Evolutionary conservation across 2,888 invertebrate species (phyloP).

Genomic region (Ernsta delagoae): DNA sequence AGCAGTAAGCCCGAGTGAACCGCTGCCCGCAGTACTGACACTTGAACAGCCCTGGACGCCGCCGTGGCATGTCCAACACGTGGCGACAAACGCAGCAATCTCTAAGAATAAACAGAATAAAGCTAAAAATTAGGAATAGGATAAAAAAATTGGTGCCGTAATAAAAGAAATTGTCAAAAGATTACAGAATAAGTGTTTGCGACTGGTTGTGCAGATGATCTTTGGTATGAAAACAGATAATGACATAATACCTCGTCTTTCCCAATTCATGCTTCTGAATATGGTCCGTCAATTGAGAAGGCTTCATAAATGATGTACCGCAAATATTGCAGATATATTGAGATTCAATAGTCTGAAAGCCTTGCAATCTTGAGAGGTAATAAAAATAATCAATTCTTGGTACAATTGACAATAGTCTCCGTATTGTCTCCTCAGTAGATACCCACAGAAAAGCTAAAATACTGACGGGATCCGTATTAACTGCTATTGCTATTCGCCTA

Average conservation of each 20-base stretch:
- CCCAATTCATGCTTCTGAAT: conserved; percentile 61
- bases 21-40: conserved; percentile 67
- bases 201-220: background rate
- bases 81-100: conserved; percentile 71
- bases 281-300: conserved; percentile 65
- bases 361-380: conserved; percentile 52
- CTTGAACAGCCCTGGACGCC: conserved; percentile 50
- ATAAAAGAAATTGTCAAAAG: no score
- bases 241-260: conserved; percentile 52
- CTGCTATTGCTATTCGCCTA: conserved; percentile 58
- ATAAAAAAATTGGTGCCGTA: no score
- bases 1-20: conserved; percentile 73
- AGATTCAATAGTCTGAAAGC: conserved; percentile 41
- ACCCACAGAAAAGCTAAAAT: conserved; percentile 59
- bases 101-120: conserved; percentile 46
- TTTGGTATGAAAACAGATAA: background rate
- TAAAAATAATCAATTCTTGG: conserved; percentile 58
- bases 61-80: conserved; percentile 49
- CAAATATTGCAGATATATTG: conserved; percentile 69
- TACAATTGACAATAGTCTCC: conserved; percentile 61
- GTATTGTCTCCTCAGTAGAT: conserved; percentile 64
- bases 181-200: no score
- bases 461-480: conserved; percentile 74
- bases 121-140: background rate
- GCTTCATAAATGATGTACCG: conserved; percentile 59